Evolutionary conservation across 2,888 invertebrate species (phyloP), one percentile per base, ranked within the genome.

Genomic region (Napeogenes sylphis): DNA sequence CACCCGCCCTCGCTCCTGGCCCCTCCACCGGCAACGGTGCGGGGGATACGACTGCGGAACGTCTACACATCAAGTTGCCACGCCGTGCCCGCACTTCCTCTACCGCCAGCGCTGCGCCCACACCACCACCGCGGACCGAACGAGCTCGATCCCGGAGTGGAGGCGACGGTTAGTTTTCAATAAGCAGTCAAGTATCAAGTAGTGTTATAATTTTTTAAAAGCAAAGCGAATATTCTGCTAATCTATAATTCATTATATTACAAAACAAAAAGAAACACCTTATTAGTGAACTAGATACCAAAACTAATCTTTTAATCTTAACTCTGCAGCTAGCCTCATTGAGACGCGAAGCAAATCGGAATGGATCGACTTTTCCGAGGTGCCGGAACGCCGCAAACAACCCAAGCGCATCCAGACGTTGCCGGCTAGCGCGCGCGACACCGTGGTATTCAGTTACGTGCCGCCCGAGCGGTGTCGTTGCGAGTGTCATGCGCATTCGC

Each of bases 331-430:
- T 51, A 73, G 83, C 68, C 81, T 64, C 38, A 69, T 71, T 46
- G 85, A 83, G 65, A 65, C 73, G 13, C 80, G 81, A 21, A 68
- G 76, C 46, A 86, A 85, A 70, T 61, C 79, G 12, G 94, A 95
- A 72, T 97, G 97, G 97, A 95, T 97, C 66, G 95, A 96, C 82
- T 96, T 96, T 79, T 95, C 95, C 78, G 96, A 96, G 76, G 94
- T 96, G 63, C 96, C 96, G 0, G 96, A 96, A 83, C 93, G 94
- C 70, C 91, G 95, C 61, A 95, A 95, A 83, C 93, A 94, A 67
- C 95, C 96, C 30, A 95, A 95, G 82, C 92, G 95, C 69, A 96
- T 96, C 73, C 96, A 96, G 78, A 95, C 95, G 30, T 92, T 96
- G 74, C 96, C 96, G 32, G 91, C 92, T 68, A 81, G 82, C 51